Evolutionary conservation across 2,888 invertebrate species (phyloP).

Genomic region (Clanis bilineata): DNA sequence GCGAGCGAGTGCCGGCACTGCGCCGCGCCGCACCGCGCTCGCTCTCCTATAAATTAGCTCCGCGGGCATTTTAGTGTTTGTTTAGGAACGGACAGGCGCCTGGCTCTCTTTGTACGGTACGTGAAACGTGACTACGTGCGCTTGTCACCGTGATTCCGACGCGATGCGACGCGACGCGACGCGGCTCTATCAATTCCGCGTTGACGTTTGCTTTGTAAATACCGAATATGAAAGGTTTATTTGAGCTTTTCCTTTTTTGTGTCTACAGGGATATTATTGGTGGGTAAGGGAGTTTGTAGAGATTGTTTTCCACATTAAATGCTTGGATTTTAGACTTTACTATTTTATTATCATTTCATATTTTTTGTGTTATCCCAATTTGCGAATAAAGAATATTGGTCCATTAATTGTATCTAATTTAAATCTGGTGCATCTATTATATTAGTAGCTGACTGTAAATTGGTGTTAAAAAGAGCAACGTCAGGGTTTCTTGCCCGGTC

Average conservation of each 20-base stretch:
- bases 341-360: too few relatives aligned
- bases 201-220: neutral
- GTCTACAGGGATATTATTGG: neutral
- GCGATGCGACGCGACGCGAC: too few relatives aligned
- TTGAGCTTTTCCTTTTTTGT: neutral
- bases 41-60: slow-evolving; percentile 63
- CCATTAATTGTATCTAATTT: too few relatives aligned
- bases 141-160: slow-evolving; percentile 27
- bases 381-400: too few relatives aligned
- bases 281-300: neutral
- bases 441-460: too few relatives aligned
- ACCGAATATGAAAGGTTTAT: neutral
- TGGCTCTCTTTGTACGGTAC: slow-evolving; percentile 29
- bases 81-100: slow-evolving; percentile 46
- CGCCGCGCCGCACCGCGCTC: slow-evolving; percentile 26
- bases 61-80: slow-evolving; percentile 61
- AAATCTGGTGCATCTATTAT: too few relatives aligned
- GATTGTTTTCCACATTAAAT: neutral
- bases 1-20: slow-evolving; percentile 50
- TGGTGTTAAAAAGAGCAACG: too few relatives aligned
- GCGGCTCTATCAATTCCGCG: slow-evolving; percentile 21
- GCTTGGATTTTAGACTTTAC: neutral
- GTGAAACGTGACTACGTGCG: slow-evolving; percentile 28
- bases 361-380: too few relatives aligned
- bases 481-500: too few relatives aligned